phyloP scores from a whole-genome alignment of 2,797 vertebrate genomes.

The Vireo griseus region DNA sequence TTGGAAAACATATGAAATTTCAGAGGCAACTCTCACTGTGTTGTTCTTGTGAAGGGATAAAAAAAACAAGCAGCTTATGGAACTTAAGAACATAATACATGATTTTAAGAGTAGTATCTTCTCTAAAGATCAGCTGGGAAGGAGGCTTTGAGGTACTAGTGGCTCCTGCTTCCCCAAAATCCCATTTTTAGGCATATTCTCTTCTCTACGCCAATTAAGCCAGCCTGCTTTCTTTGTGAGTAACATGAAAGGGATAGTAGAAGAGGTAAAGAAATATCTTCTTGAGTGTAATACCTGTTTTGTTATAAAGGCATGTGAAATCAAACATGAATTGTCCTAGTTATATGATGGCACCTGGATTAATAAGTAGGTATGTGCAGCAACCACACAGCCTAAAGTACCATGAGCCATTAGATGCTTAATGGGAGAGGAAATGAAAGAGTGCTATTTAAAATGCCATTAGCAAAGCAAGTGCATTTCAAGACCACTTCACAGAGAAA shows the following conservation, averaged over 20 bases:
- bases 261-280: background rate
- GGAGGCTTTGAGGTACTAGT: background rate
- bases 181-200: background rate
- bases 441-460: background rate
- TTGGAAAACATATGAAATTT: background rate
- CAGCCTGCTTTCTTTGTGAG: background rate
- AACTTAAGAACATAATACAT: accelerated
- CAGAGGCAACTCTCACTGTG: background rate
- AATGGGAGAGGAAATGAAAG: background rate
- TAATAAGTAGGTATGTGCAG: background rate
- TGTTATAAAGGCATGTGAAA: background rate
- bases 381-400: background rate
- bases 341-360: background rate
- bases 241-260: background rate
- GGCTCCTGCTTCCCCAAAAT: background rate
- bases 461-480: background rate
- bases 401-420: background rate
- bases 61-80: background rate
- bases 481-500: background rate
- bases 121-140: background rate
- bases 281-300: background rate
- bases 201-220: background rate
- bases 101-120: background rate
- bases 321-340: background rate
- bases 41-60: background rate